These are phyloP conservation scores for Pseudonaja textilis DNA, from an alignment of 2,113 vertebrate genomes.

Conservation along the genomic window DNA sequence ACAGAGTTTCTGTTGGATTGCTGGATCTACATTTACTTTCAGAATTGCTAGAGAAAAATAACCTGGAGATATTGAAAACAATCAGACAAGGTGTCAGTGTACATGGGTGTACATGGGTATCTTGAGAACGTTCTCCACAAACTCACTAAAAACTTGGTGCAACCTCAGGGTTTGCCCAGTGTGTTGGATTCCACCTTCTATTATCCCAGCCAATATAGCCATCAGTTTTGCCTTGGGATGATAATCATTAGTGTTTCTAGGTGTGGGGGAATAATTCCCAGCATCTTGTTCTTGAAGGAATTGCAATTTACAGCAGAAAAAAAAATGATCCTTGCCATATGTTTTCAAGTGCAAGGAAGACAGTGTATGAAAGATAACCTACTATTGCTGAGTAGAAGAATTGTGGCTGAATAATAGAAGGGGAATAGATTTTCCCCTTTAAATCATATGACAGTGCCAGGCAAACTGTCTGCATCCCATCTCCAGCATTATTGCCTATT, in stretches of 20 bases:
- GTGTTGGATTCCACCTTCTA: neutral
- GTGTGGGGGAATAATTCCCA: neutral
- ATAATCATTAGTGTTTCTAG: neutral
- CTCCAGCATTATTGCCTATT: constrained; percentile 21
- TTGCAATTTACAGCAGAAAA: neutral
- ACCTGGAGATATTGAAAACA: neutral
- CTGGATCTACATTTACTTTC: neutral
- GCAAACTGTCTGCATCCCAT: constrained; percentile 16
- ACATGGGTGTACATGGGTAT: neutral
- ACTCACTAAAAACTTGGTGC: neutral
- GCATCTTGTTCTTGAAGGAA: neutral
- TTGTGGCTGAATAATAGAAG: neutral
- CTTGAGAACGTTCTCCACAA: neutral
- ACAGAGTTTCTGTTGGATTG: neutral
- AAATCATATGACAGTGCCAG: neutral
- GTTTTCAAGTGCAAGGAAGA: neutral
- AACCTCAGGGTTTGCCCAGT: neutral
- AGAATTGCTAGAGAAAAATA: neutral
- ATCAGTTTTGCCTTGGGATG: neutral
- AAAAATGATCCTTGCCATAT: neutral
- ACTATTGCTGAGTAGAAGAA: neutral
- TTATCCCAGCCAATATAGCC: neutral
- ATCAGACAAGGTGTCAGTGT: neutral
- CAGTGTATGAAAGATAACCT: neutral
- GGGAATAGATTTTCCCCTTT: neutral